phyloP scores from a whole-genome alignment of 2,113 vertebrate species.

The Propithecus coquereli region DNA sequence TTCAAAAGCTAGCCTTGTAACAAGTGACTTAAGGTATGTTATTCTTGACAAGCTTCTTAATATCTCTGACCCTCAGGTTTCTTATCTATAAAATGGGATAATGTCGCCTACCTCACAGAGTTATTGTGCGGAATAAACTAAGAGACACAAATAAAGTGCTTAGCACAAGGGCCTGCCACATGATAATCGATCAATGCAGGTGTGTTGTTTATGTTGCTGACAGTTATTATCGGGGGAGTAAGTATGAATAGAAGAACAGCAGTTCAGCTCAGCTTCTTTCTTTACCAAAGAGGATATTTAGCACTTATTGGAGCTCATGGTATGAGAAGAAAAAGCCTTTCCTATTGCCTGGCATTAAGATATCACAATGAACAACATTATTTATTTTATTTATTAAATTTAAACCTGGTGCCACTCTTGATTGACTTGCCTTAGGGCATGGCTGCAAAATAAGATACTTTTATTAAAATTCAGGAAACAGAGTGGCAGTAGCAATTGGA shows the following conservation, averaged over 20 bases:
- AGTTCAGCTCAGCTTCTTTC: not conserved
- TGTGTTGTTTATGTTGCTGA: not conserved
- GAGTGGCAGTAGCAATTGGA: not conserved
- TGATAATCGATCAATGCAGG: not conserved
- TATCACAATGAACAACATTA: not conserved
- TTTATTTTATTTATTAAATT: slow-evolving; percentile 55
- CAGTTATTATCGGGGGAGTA: not conserved
- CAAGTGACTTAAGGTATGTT: not conserved
- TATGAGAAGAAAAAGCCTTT: not conserved
- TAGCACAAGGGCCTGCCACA: not conserved
- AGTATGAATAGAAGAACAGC: not conserved
- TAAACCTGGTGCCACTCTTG: not conserved
- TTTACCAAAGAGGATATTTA: not conserved
- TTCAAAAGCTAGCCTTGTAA: not conserved
- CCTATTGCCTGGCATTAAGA: not conserved
- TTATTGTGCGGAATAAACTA: not conserved
- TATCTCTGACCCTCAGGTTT: not conserved
- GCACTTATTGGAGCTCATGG: not conserved
- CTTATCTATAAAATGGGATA: not conserved
- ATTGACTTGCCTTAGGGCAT: slow-evolving; percentile 7
- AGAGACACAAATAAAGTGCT: not conserved
- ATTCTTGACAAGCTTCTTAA: not conserved
- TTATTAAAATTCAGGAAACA: slow-evolving; percentile 30
- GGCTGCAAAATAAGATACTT: slow-evolving; percentile 37
- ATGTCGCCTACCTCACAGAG: not conserved